Percentiles rank a stretch among this genome's conserved stretches.
Evolutionary conservation across 1,140 invertebrate species (phyloP).

Genomic region (Cyphomyrmex costatus): DNA sequence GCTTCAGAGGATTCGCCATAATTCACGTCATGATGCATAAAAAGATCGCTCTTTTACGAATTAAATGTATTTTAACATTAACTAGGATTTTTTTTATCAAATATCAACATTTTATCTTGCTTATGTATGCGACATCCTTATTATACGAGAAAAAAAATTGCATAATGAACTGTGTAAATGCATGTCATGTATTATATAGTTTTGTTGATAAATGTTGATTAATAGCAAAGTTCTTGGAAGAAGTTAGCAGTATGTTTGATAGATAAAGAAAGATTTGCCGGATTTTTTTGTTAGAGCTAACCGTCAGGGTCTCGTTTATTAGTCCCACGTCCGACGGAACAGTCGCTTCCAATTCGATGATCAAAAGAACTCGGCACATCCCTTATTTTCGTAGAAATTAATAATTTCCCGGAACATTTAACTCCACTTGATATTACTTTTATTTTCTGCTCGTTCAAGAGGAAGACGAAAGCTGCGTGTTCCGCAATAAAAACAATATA

Average conservation of each 20-base stretch:
- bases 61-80: conserved; percentile 14
- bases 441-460: conserved; percentile 36
- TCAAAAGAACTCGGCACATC: conserved; percentile 51
- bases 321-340: conserved; percentile 25
- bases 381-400: conserved; percentile 59
- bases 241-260: neutral
- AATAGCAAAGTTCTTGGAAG: conserved; percentile 35
- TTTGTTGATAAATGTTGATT: neutral
- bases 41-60: conserved; percentile 21
- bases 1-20: neutral
- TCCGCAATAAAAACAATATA: conserved; percentile 22
- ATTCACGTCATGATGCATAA: conserved; percentile 3
- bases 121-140: neutral
- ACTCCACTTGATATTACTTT: conserved; percentile 55
- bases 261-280: conserved; percentile 9
- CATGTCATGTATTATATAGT: neutral
- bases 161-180: conserved; percentile 24
- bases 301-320: conserved; percentile 35
- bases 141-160: neutral
- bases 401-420: conserved; percentile 59
- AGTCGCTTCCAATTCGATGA: conserved; percentile 50
- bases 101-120: conserved; percentile 7
- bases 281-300: conserved; percentile 15
- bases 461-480: conserved; percentile 5
- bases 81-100: neutral